These are phyloP conservation scores for Drusus annulatus DNA, from an alignment of 1,140 invertebrate genomes.

Conservation along the genomic window DNA sequence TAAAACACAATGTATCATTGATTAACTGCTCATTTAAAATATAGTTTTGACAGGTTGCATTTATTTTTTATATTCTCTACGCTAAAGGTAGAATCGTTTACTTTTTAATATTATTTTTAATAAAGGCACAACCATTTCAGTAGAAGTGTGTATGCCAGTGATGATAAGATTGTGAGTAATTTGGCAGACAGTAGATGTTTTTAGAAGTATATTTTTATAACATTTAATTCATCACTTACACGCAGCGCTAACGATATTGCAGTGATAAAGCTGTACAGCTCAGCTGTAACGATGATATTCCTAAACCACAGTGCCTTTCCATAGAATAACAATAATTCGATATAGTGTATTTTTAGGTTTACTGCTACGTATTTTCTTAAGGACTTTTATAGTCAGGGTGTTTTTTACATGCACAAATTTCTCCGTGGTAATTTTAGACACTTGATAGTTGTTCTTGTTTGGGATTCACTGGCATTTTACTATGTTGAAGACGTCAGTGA, in stretches of 20 bases:
- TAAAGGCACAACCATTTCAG: slow-evolving; percentile 16
- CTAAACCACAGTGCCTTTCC: slow-evolving; percentile 59
- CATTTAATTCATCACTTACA: slow-evolving; percentile 7
- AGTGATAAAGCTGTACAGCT: slow-evolving; percentile 10
- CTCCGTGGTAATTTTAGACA: neutral
- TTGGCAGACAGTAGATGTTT: neutral
- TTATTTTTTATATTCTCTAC: slow-evolving; percentile 14
- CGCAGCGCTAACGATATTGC: neutral
- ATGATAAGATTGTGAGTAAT: slow-evolving; percentile 13
- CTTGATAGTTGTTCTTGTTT: slow-evolving; percentile 24
- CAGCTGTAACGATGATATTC: slow-evolving; percentile 48
- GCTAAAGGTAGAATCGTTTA: slow-evolving; percentile 12
- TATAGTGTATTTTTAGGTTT: slow-evolving; percentile 40
- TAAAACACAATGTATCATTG: neutral
- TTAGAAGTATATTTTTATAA: neutral
- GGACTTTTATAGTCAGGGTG: slow-evolving; percentile 40
- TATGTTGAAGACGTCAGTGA: slow-evolving; percentile 39
- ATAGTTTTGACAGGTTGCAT: slow-evolving; percentile 13
- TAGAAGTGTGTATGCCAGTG: slow-evolving; percentile 22
- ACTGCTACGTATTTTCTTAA: slow-evolving; percentile 7
- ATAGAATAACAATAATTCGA: slow-evolving; percentile 46
- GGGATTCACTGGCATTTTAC: slow-evolving; percentile 21
- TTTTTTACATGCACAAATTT: slow-evolving; percentile 16
- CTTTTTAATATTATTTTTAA: neutral
- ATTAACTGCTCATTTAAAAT: slow-evolving; percentile 25